Conservation (phyloP, 2,888 invertebrate genomes). For the Pandemis heparana region DNA sequence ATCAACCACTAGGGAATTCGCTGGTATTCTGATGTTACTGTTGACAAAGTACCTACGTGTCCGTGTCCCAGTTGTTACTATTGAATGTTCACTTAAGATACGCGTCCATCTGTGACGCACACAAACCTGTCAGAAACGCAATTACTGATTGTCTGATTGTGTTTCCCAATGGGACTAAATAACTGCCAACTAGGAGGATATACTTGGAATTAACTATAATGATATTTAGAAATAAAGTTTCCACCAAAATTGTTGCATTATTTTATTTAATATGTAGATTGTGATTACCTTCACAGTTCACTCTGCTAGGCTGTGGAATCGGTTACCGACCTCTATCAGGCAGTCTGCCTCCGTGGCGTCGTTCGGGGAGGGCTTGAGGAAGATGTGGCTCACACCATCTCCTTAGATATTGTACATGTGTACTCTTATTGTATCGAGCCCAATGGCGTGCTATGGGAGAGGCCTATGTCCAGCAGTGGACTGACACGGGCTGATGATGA, state of each 20-base stretch:
- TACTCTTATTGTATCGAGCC: no score
- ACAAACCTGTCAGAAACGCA: neutral
- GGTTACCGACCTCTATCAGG: no score
- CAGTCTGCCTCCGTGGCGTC: no score
- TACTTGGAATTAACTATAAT: slow-evolving; percentile 22
- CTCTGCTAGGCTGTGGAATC: no score
- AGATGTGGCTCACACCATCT: no score
- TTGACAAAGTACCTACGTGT: neutral
- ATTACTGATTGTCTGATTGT: slow-evolving; percentile 7
- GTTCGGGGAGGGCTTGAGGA: no score
- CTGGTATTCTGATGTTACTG: neutral
- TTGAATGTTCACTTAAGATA: slow-evolving; percentile 3
- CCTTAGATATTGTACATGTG: no score
- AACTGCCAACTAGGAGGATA: slow-evolving; percentile 25
- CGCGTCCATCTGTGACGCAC: neutral
- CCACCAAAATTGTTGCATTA: slow-evolving; percentile 29
- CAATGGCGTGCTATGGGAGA: no score
- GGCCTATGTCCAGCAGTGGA: no score
- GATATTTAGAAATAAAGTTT: slow-evolving; percentile 43
- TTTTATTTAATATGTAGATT: no score
- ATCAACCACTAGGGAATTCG: neutral
- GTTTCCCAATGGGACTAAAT: slow-evolving; percentile 13
- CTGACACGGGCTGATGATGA: no score
- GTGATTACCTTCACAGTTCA: no score
- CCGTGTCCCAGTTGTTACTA: neutral